Percentiles rank a stretch among this genome's conserved stretches.
Conservation (phyloP, 1,140 invertebrate genomes). For the Caenorhabditis brenneri region DNA sequence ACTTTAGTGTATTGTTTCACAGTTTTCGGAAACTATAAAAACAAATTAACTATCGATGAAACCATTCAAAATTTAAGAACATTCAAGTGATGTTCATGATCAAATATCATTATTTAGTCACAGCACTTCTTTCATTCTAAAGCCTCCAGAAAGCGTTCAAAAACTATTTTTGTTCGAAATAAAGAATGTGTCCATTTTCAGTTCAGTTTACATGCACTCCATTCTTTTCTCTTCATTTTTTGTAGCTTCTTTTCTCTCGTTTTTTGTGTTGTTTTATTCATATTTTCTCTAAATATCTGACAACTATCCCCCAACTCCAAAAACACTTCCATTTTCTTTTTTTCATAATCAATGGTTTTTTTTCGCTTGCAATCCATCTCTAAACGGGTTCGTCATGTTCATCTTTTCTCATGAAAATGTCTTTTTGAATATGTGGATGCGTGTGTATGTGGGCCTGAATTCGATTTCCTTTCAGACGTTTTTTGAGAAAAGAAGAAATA, state of each 20-base stretch:
- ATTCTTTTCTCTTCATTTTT: background rate
- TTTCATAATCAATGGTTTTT: background rate
- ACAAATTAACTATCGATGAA: no score
- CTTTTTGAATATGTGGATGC: background rate
- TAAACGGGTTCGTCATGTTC: background rate
- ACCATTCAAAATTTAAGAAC: no score
- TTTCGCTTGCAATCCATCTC: background rate
- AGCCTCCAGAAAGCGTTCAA: background rate
- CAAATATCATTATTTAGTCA: no score
- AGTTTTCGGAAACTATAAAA: no score
- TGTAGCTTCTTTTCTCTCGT: background rate
- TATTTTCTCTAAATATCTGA: background rate
- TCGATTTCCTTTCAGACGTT: slow-evolving; percentile 33
- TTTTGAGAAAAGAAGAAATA: background rate
- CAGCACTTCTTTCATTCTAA: no score
- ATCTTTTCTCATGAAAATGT: background rate
- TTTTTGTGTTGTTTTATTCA: background rate
- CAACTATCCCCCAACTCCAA: background rate
- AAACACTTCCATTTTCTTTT: background rate
- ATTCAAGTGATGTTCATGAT: no score
- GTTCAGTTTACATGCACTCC: background rate
- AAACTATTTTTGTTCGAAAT: background rate
- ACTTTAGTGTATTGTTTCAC: no score
- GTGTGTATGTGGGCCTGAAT: background rate
- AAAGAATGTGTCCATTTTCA: background rate